A percentile compares a stretch with the other conserved stretches of the same genome.
Conservation (phyloP, 2,113 vertebrate genomes). For the Leucosticte australis region DNA sequence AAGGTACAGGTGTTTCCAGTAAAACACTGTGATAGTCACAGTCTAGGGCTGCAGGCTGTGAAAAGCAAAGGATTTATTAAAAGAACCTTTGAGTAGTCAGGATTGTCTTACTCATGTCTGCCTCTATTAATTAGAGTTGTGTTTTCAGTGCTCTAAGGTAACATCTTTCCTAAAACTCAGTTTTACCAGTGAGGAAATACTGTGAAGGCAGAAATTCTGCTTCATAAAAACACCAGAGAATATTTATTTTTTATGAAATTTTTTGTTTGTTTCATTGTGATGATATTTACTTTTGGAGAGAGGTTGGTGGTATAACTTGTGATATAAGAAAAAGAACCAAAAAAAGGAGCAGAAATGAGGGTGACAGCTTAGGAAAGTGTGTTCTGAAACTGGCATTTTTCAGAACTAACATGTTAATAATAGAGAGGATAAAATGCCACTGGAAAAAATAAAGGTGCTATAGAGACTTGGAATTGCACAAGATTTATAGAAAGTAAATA, state of each 20-base stretch:
- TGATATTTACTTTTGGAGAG: accelerated
- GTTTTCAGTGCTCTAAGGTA: background rate
- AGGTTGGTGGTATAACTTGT: background rate
- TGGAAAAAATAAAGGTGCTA: background rate
- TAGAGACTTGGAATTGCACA: background rate
- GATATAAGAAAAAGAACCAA: background rate
- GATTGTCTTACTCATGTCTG: background rate
- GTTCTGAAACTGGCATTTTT: background rate
- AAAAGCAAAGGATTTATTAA: background rate
- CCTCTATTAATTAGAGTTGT: background rate
- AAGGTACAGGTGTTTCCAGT: background rate
- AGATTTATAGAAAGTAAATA: background rate
- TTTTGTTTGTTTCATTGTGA: background rate
- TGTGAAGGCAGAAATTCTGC: background rate
- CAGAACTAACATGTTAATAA: background rate
- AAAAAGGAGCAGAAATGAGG: background rate
- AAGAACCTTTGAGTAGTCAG: background rate
- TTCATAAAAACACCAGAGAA: background rate
- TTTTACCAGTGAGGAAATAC: background rate
- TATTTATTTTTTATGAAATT: background rate
- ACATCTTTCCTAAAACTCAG: background rate
- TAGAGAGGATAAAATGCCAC: background rate
- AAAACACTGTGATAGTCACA: background rate
- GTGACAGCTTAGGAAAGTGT: background rate
- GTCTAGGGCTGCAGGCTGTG: background rate